Evolutionary conservation across 2,797 vertebrate genomes (phyloP).

Genomic region (Hyperoplus immaculatus): DNA sequence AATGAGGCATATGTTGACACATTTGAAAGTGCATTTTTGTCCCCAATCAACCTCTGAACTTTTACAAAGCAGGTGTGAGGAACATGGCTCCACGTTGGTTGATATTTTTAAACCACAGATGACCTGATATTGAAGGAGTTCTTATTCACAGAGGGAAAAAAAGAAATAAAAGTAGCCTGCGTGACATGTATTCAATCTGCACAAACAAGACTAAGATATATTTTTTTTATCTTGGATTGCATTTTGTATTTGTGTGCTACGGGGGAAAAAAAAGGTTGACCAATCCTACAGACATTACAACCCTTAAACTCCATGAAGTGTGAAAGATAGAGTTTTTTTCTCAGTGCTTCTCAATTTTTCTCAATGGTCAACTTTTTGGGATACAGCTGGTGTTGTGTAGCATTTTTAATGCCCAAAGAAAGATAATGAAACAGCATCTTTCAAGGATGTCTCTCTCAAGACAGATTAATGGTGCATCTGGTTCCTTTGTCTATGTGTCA

Average conservation of each 20-base stretch:
- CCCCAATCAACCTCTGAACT: constrained; percentile 35
- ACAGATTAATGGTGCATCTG: constrained; percentile 15
- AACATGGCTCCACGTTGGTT: constrained; percentile 30
- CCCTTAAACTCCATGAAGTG: constrained; percentile 49
- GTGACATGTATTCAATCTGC: constrained; percentile 43
- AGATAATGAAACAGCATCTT: constrained; percentile 26
- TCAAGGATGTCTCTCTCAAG: constrained; percentile 6
- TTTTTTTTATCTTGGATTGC: constrained; percentile 49
- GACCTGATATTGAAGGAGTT: constrained; percentile 21
- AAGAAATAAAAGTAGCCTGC: constrained; percentile 22
- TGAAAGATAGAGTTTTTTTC: constrained; percentile 43
- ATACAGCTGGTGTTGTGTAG: constrained; percentile 1
- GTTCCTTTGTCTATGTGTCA: constrained; percentile 4
- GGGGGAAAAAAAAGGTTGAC: constrained; percentile 45
- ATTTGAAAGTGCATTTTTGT: constrained; percentile 43
- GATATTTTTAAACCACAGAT: constrained; percentile 27
- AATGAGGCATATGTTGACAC: constrained; percentile 6
- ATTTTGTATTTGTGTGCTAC: constrained; percentile 50
- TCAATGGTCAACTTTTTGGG: constrained; percentile 32
- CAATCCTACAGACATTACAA: constrained; percentile 48
- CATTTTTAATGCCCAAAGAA: constrained; percentile 36
- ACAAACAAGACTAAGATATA: constrained; percentile 61
- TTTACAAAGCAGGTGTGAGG: constrained; percentile 62
- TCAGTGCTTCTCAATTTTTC: not conserved
- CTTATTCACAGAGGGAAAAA: constrained; percentile 33